Conservation (phyloP, 2,113 vertebrate genomes). For the Rousettus leschenaultii region DNA sequence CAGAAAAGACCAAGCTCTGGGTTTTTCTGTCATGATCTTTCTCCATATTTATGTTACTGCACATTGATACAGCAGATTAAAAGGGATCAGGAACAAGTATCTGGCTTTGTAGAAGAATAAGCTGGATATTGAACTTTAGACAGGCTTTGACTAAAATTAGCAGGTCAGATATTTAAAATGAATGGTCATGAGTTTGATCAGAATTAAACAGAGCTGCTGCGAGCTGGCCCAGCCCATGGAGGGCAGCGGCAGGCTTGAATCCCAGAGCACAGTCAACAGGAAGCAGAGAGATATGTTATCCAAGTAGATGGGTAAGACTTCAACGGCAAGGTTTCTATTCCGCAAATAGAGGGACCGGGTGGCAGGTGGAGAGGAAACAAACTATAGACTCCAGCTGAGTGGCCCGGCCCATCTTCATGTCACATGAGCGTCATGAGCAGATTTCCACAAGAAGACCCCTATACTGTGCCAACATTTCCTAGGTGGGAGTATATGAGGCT, state of each 20-base stretch:
- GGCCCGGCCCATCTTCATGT: not conserved
- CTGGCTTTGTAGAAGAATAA: not conserved
- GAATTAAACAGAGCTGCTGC: not conserved
- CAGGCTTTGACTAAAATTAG: not conserved
- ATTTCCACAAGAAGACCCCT: not conserved
- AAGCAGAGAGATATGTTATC: not conserved
- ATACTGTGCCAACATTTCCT: not conserved
- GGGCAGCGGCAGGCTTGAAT: not conserved
- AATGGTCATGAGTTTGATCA: not conserved
- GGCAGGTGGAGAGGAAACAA: not conserved
- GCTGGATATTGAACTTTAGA: not conserved
- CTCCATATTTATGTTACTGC: not conserved
- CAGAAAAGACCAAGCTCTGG: not conserved
- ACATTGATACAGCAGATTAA: not conserved
- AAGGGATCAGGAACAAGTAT: not conserved
- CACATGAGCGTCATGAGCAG: not conserved
- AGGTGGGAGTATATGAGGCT: not conserved
- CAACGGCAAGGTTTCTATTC: not conserved
- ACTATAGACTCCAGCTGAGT: not conserved
- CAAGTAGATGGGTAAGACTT: not conserved
- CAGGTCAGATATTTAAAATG: not conserved
- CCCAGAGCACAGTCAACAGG: not conserved
- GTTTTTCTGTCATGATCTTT: not conserved
- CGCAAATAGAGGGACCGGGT: not conserved
- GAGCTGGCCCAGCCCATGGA: not conserved